Percentiles rank a stretch among this genome's conserved stretches.
These are phyloP conservation scores for Herpetotheres cachinnans DNA, from an alignment of 2,113 vertebrate species.

Conservation along the genomic window DNA sequence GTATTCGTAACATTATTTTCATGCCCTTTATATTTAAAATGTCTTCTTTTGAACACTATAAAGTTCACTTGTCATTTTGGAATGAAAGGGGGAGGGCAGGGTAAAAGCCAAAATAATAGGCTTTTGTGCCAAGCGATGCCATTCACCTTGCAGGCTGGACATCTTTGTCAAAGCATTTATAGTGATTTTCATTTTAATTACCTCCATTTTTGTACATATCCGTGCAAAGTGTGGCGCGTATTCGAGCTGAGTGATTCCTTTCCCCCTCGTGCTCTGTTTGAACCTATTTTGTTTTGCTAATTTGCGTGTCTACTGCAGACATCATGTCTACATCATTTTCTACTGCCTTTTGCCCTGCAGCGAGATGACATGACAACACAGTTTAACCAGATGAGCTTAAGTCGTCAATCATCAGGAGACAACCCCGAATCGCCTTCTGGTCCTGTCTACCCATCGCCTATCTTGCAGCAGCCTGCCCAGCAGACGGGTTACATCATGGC, in stretches of 20 bases:
- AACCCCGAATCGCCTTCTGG: slow-evolving; percentile 77
- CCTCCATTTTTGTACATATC: neutral
- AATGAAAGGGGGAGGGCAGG: neutral
- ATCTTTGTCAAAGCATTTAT: neutral
- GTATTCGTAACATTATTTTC: neutral
- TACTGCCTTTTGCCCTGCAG: slow-evolving; percentile 55
- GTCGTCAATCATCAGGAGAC: slow-evolving; percentile 85
- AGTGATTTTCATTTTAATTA: neutral
- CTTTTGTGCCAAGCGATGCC: neutral
- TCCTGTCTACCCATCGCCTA: slow-evolving; percentile 71
- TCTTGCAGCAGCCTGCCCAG: slow-evolving; percentile 77
- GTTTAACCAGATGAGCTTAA: slow-evolving; percentile 85
- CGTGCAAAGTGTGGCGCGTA: neutral
- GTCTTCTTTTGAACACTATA: neutral
- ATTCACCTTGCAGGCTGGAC: neutral
- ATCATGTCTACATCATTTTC: neutral
- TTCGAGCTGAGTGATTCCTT: neutral
- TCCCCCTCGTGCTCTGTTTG: neutral
- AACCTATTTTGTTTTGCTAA: neutral
- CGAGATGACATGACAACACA: slow-evolving; percentile 87
- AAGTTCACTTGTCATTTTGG: neutral
- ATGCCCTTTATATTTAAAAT: slow-evolving; percentile 12
- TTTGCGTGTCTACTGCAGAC: neutral
- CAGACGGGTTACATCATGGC: slow-evolving; percentile 78
- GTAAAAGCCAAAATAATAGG: neutral